Evolutionary conservation across 2,888 invertebrate species (phyloP), one percentile per base, ranked within the genome.

Genomic region (Atrina japonica): DNA sequence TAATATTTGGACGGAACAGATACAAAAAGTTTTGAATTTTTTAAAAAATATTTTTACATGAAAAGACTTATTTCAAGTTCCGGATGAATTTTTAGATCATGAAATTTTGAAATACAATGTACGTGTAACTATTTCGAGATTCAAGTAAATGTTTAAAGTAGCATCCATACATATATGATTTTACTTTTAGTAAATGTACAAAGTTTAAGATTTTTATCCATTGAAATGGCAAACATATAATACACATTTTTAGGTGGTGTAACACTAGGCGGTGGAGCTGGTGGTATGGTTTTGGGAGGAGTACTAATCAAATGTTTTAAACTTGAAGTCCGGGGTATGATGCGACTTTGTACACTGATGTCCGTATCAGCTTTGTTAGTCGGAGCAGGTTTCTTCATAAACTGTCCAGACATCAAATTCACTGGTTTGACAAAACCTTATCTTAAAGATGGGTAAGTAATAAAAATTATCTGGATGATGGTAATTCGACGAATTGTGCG

Each of bases 241-340:
- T 50, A 14, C 7, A 23, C 59, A 11, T 35, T 47, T 59, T 6
- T 58, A 85, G 86, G 85, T 45, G 76, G 69, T 3, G 80, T 85
- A 2, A 75, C 81, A n/a, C n/a, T 86, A 6, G 75, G 80, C 5
- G 83, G 83, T 18, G 86, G 83, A 21, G 84, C 81, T 1, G 81
- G 80, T 11, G 86, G 86, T 16, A 78, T 83, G 69, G 77, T 85
- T 7, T 35, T 80, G 0, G 85, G 85, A 9, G 87, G 85, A 2
- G 18, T 78, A 21, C 27, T 86, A 7, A 80, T 85, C 49, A 75
- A 75, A 55, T 73, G 70, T 47, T 79, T 78, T 27, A 77, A 73
- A 30, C 66, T 86, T 45, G 75, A 72, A 18, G 72, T 81, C 1
- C 45, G 49, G n/a, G 81, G 80, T 21, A 85, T 86, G 71, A 65